Evolutionary conservation across 2,113 vertebrate genomes (phyloP), one percentile per base, ranked within the genome.

Genomic region (Orcinus orca): DNA sequence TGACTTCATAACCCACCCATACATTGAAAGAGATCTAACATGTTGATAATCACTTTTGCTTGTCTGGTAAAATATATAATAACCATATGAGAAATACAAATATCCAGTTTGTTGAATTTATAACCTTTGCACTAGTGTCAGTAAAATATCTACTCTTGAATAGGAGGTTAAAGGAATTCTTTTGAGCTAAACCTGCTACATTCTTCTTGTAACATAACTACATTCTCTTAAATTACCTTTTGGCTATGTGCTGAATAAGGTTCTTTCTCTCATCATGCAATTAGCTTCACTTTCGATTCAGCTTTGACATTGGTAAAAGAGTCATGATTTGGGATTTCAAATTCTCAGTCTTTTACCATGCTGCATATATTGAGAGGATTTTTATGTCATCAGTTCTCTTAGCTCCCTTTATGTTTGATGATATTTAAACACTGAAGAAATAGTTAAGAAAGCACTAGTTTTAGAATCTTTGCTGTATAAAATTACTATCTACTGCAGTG

Each of bases 331-430:
- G 91, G 15, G 5, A 86, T 94, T 96, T 94, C 14, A 73, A 86
- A 84, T 55, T 90, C n/a, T 88, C 25, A 70, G 8, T 53, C 23
- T 87, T 93, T 76, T 96, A 63, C 23, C 5, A 65, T 8, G 62
- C 1, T 44, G 41, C 5, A 2, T 73, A n/a, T 17, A 29, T 41
- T n/a, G 33, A 85, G 23, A 96, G 8, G 18, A n/a, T 73, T 92
- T 89, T 81, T 93, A 53, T 53, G 47, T 55, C 62, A 60, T 55
- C 29, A 38, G 58, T 91, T 95, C 50, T 85, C 79, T 36, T 67
- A 97, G 70, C 23, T 91, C 33, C 14, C n/a, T 95, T 96, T 96
- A 79, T 50, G 9, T 18, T 18, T 90, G 65, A 74, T 50, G 80
- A 1, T 9, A 26, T 93, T 96, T 87, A 93, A 86, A 58, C 63